Percentiles rank a stretch among this genome's conserved stretches.
phyloP scores from a whole-genome alignment of 2,113 vertebrate species.

The Alouatta palliata region DNA sequence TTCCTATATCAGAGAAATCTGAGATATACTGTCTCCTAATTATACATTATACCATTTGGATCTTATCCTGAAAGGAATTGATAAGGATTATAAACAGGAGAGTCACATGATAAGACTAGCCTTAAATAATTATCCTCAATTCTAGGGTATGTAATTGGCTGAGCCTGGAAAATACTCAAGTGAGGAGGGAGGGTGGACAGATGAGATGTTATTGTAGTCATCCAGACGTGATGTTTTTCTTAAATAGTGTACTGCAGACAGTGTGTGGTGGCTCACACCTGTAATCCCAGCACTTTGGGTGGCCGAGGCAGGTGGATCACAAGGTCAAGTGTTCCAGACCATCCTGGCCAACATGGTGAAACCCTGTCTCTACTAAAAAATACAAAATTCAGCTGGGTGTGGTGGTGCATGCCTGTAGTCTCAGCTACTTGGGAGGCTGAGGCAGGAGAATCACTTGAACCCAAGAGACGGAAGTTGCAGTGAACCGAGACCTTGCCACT shows the following conservation, averaged over 20 bases:
- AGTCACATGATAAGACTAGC: not conserved
- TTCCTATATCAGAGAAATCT: not conserved
- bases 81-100: not conserved
- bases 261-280: no score
- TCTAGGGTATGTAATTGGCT: not conserved
- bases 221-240: not conserved
- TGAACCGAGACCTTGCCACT: no score
- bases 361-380: no score
- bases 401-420: no score
- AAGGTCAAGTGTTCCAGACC: no score
- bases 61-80: not conserved
- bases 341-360: no score
- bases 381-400: no score
- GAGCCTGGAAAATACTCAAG: not conserved
- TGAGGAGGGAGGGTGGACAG: not conserved
- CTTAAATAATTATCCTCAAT: not conserved
- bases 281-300: no score
- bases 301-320: no score
- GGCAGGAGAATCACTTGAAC: no score
- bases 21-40: not conserved
- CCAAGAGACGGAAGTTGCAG: no score
- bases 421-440: no score
- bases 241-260: not conserved
- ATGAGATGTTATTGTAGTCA: not conserved
- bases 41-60: not conserved